Base-by-base conservation (phyloP, 1,140 invertebrate genomes). In the Holotrichia oblita region DNA sequence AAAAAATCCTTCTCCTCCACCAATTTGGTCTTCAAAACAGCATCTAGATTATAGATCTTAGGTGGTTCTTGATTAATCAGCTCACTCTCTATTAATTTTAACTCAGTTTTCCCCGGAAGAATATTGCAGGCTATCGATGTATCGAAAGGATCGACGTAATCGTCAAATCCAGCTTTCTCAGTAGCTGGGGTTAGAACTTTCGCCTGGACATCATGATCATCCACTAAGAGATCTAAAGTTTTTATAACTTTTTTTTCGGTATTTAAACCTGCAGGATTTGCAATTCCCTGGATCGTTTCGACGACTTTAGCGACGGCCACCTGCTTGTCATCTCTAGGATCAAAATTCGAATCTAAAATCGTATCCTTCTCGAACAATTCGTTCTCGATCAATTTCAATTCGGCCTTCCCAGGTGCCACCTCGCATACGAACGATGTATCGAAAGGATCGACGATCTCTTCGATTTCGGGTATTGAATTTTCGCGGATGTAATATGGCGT, bases 51-150 rank as follows among this genome's bases (percentile, higher is more conserved):
- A 34, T 9, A 24, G 8, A 27, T 20, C 14, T 69, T 9, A 22
- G 61, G 27, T 27, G 61, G 8, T 22, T 22, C 20, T 79, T 3
- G 6, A 22, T 44, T 27, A 14, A 79, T 89, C 41, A 95, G 87
- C 84, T 95, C 94, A 77, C 90, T 93, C 84, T 95, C 94, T 6
- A 96, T 83, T 34, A 94, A 84, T 81, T 94, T 94, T 4, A 95
- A 85, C 85, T 96, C 94, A 4, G 93, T 92, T 84, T 92, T 93
- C 0, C 94, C 94, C 2, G 93, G 94, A 78, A 91, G 87, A 41
- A 96, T 90, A 83, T 94, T 93, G 73, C 87, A 89, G 0, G 93
- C 93, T 82, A 93, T 93, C 2, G 94, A 95, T 0, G 95, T 96
- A 85, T 96, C 94, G 84, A 96, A 96, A 0, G 95, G 94, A 88